Evolutionary conservation across 1,140 invertebrate genomes (phyloP), one percentile per base, ranked within the genome.

Genomic region (Drosophila melanica): DNA sequence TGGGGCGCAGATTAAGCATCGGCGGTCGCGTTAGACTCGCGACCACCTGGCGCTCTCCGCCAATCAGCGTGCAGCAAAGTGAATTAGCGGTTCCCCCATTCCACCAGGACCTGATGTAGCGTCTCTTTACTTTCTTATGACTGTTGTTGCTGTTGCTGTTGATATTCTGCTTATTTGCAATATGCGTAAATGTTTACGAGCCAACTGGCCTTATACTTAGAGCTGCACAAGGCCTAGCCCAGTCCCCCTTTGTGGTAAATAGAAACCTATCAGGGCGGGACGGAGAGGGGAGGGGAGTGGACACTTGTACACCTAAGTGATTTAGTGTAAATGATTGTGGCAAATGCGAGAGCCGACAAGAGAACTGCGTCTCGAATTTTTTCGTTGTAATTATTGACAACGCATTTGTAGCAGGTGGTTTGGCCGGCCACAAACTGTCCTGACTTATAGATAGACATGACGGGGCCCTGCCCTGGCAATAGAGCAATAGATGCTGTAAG

Each of bases 251-350:
- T 23, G 20, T 23, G 20, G 20, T 3, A 23, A 23, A 23, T 23
- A 3, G 20, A n/a, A n/a, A n/a, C n/a, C n/a, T n/a, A 23, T 23
- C 23, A 2, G 23, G 1, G 3, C 23, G 23, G 23, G 3, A 3
- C 23, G 23, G 1, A 4, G 5, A 4, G 23, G 23, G 27, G 8
- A 2, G 5, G 33, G 12, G 4, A 0, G 53, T 57, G 57, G 71
- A 86, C 81, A 82, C 81, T 87, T 86, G 81, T 87, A 77, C 82
- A 85, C 78, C 81, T 85, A 85, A 86, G 81, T 86, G 81, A 86
- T 87, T 86, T 86, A 86, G 81, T 86, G 81, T 86, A 86, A 86
- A 86, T 87, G 81, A 86, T 86, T 86, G 81, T 87, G 81, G 79
- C 82, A 79, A 81, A 73, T 64, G 54, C 51, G 68, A 44, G 51